phyloP scores from a whole-genome alignment of 2,797 vertebrate genomes.

The Tokudaia muenninki region DNA sequence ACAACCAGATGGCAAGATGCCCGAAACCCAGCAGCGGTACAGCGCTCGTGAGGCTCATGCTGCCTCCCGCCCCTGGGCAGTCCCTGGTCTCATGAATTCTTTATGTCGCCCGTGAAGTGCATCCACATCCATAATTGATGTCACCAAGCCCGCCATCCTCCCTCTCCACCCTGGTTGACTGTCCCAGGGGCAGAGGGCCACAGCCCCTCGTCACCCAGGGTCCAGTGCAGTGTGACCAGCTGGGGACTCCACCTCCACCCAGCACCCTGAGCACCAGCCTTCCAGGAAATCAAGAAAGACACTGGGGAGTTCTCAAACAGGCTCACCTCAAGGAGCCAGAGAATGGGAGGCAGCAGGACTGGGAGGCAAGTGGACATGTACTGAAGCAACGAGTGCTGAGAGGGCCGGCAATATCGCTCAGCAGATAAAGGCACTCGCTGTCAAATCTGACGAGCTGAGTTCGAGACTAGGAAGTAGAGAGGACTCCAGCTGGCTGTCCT shows the following conservation, averaged over 20 bases:
- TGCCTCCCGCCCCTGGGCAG: background rate
- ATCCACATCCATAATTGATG: constrained; percentile 86
- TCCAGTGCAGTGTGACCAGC: rapidly evolving
- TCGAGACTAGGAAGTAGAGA: background rate
- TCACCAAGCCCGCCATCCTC: background rate
- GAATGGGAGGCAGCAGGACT: background rate
- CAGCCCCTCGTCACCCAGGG: rapidly evolving
- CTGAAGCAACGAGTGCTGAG: background rate
- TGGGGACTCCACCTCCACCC: too few relatives aligned
- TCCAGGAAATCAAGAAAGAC: background rate
- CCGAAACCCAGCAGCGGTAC: background rate
- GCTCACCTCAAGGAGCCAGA: background rate
- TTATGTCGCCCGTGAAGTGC: constrained; percentile 72
- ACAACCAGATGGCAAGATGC: background rate
- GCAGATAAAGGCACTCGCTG: background rate
- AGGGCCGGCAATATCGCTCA: background rate
- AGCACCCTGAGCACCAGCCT: background rate
- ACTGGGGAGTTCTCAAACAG: background rate
- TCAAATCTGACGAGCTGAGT: background rate
- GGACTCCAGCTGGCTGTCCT: background rate
- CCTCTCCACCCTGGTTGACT: background rate
- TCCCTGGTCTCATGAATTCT: constrained; percentile 82
- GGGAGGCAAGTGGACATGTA: too few relatives aligned
- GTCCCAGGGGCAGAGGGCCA: too few relatives aligned
- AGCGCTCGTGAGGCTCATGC: background rate